Base-by-base conservation (phyloP, 2,113 vertebrate species). In the Hippoglossus stenolepis region DNA sequence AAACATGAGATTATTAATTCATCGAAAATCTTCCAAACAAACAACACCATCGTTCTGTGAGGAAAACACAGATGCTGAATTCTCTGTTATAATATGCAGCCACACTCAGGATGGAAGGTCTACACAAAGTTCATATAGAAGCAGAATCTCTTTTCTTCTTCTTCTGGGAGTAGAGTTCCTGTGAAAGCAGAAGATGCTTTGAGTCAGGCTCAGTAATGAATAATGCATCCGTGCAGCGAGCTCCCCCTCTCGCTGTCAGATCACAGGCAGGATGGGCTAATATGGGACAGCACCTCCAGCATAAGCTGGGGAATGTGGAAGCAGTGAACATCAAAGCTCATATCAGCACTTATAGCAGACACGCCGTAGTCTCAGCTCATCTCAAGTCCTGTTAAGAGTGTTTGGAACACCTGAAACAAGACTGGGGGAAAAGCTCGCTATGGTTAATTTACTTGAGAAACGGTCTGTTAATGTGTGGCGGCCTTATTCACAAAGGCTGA, bases 251-350 rank as follows among this genome's bases (percentile, higher is more conserved):
- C 70, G n/a, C 82, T 85, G 88, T 91, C 91, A 92, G 87, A 88
- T 87, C 87, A 90, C 86, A 90, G 87, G 73, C 85, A 82, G 80
- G 76, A 81, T 70, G 82, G 77, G 84, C 82, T 92, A 89, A 91
- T 90, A 67, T 89, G 89, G 88, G 85, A 89, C 88, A 87, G 83
- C 89, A 90, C 90, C 90, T 91, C 84, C 80, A 89, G 88, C 85
- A 73, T 76, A 62, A 86, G 72, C 83, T 28, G 76, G 64, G 71
- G 84, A 85, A 59, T 49, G 74, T 82, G 80, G 68, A 23, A 79
- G 77, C 53, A 64, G 79, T 35, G 66, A 85, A 80, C 75, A 89
- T 87, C 89, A 90, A 77, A 87, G 88, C 87, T 72, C 67, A 54
- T 60, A 88, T 85, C 68, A 67, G 75, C 77, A 45, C 81, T 75